Evolutionary conservation across 2,797 vertebrate species (phyloP), one percentile per base, ranked within the genome.

Genomic region (Pangasius djambal): DNA sequence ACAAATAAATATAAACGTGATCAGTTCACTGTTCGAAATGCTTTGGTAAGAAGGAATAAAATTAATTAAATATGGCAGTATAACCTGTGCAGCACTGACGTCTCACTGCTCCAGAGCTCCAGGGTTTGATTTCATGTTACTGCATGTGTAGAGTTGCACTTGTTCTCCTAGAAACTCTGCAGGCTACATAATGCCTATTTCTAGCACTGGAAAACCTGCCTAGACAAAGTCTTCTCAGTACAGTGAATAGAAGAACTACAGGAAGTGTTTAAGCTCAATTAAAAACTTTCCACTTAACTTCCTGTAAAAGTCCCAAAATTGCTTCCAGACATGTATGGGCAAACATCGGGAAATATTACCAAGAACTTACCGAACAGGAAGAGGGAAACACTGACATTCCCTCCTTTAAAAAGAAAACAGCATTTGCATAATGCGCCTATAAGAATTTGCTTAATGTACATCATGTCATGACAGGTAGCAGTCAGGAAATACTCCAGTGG

Each of bases 361-460:
- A 90, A 81, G 85, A 91, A 91, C 57, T 82, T 18, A 63, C 77
- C 57, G 9, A 85, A 69, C 74, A 89, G 87, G 89, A 88, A 90
- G 85, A 37, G 34, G 63, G n/a, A 37, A 50, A 70, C 48, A 20
- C 4, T 9, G 40, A 40, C 37, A 75, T 89, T 63, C 67, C 74
- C 34, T 85, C 0, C 74, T 18, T 18, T 63, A 81, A 22, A n/a
- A 50, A 81, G 63, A 81, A 82, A 67, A 28, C 22, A 55, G 0
- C 1, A 86, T 79, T 89, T 86, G 34, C 83, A 89, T 48, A 61
- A n/a, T 6, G 1, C n/a, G 31, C 15, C 20, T 72, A 13, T 48
- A 10, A n/a, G 40, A 57, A 55, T 50, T 25, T n/a, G n/a, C 4
- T 18, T 72, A 16, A 72, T 31, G 48, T 63, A 37, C 57, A n/a